phyloP scores from a whole-genome alignment of 2,113 vertebrate genomes.

The Dipodomys ordii region DNA sequence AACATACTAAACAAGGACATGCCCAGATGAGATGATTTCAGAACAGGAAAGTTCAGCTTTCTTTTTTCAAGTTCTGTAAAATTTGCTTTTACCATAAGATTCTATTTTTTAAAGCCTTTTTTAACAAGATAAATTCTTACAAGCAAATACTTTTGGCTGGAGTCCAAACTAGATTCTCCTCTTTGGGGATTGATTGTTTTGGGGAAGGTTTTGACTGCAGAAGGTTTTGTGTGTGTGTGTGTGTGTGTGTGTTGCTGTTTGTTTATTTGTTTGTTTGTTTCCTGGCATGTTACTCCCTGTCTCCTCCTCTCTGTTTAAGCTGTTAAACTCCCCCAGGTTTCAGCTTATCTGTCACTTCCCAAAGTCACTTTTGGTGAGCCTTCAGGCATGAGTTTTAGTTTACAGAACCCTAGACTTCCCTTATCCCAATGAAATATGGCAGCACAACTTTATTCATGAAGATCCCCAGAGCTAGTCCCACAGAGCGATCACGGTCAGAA shows the following conservation, averaged over 20 bases:
- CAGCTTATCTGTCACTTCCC: background rate
- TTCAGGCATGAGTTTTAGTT: background rate
- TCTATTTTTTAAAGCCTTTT: background rate
- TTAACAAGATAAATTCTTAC: background rate
- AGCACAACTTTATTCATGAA: slow-evolving; percentile 5
- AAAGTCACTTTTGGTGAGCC: background rate
- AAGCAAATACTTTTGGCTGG: background rate
- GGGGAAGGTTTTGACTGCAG: background rate
- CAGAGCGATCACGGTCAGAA: background rate
- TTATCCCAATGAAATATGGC: background rate
- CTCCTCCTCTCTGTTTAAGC: too few species aligned
- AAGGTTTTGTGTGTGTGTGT: background rate
- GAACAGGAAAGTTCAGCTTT: too few species aligned
- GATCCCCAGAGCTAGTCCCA: slow-evolving; percentile 10
- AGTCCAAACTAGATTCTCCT: background rate
- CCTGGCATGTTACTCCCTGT: background rate
- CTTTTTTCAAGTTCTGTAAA: background rate
- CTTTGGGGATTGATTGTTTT: background rate
- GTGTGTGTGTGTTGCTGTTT: background rate
- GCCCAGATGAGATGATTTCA: background rate
- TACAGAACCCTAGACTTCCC: background rate
- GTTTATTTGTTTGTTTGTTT: too few species aligned
- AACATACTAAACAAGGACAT: background rate
- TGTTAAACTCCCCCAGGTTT: background rate
- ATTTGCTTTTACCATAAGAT: background rate